Evolutionary conservation across 2,113 vertebrate genomes (phyloP), one percentile per base, ranked within the genome.

Genomic region (Rhagologus leucostigma): DNA sequence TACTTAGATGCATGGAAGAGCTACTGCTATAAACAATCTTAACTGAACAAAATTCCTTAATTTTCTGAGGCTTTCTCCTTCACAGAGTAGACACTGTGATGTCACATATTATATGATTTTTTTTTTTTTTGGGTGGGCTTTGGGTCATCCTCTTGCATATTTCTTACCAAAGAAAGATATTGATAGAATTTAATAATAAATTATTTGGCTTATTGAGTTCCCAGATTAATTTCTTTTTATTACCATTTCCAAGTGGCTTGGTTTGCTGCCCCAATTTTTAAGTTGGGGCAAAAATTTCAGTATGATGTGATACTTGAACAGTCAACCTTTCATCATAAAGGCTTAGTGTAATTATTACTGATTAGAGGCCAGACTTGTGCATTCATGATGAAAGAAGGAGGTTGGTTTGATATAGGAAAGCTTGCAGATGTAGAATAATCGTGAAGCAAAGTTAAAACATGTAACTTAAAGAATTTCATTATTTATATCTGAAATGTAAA

Each of bases 401-500:
- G 90, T 95, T 96, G 95, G 86, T 89, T 97, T 96, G 91, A 84
- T 92, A 91, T 74, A 89, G 96, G 96, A 95, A 91, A 74, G 71
- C 64, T 82, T 91, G 83, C 91, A 90, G 71, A 79, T 96, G 94
- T 96, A 97, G 92, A 93, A 93, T 95, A 94, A 94, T 96, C 89
- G 84, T 91, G 95, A 96, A 89, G 87, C 86, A 85, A 82, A 92
- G 65, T 81, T 73, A 63, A 63, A 97, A 69, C 93, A 80, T 96
- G 79, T 97, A 96, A 97, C 86, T 96, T 92, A 93, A 96, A 93
- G 64, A 88, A 92, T 82, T 85, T 92, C 92, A 73, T 84, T 90
- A 91, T 96, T 95, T 96, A 93, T 97, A 97, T 93, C 86, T 83
- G 82, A 96, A 75, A 68, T 97, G 96, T 97, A 96, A 96, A 97